Evolutionary conservation across 2,113 vertebrate species (phyloP).

Genomic region (Microcebus tavaratra): DNA sequence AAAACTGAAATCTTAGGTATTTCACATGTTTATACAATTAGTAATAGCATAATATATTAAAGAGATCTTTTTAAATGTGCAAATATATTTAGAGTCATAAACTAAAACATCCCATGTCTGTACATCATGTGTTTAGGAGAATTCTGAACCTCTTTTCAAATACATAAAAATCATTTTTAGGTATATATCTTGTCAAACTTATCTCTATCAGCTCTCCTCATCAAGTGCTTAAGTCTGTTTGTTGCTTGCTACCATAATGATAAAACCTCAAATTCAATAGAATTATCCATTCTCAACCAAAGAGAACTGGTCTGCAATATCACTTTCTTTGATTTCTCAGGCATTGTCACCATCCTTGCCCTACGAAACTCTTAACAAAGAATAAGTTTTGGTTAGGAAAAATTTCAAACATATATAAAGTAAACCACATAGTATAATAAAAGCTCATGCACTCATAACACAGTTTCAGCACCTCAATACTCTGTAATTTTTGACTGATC

Average conservation of each 20-base stretch:
- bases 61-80: not conserved
- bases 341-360: not conserved
- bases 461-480: not conserved
- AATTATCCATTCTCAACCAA: not conserved
- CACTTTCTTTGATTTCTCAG: not conserved
- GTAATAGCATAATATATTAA: not conserved
- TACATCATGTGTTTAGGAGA: not conserved
- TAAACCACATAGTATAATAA: not conserved
- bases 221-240: not conserved
- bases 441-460: not conserved
- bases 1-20: not conserved
- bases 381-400: not conserved
- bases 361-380: not conserved
- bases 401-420: not conserved
- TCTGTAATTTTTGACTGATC: not conserved
- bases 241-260: not conserved
- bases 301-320: not conserved
- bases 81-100: not conserved
- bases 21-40: not conserved
- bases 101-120: not conserved
- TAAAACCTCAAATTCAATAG: not conserved
- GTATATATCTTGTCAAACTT: too few species aligned
- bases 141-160: not conserved
- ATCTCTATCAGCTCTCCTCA: not conserved
- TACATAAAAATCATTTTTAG: not conserved